phyloP scores from a whole-genome alignment of 2,113 vertebrate genomes.

The Xenopus borealis region DNA sequence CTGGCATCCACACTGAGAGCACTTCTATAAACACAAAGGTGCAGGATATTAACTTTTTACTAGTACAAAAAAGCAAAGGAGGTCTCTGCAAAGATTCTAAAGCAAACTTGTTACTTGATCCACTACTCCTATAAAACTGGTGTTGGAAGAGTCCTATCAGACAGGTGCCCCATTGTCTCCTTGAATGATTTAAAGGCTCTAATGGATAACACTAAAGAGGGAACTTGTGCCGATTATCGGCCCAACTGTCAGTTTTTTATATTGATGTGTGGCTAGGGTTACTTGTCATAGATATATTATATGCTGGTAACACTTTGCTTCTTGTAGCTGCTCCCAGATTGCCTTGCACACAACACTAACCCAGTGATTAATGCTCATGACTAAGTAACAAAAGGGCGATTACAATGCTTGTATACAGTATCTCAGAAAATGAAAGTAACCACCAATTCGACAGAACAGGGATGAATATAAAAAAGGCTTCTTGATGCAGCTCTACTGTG shows the following conservation, averaged over 20 bases:
- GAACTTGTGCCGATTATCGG: background rate
- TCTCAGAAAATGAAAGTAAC: too few relatives aligned
- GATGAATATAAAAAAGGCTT: too few relatives aligned
- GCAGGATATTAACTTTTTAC: conserved; percentile 32
- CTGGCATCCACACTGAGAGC: conserved; percentile 35
- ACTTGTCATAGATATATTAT: conserved; percentile 6
- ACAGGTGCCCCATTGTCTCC: conserved; percentile 20
- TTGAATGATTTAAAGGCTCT: too few relatives aligned
- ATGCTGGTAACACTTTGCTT: too few relatives aligned
- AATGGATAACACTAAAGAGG: too few relatives aligned
- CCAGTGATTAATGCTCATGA: too few relatives aligned
- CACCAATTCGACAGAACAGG: too few relatives aligned
- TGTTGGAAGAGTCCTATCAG: background rate
- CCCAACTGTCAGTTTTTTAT: background rate
- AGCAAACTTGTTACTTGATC: conserved; percentile 10
- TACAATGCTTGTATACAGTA: too few relatives aligned
- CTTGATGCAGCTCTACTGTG: too few relatives aligned
- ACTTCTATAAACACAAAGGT: conserved; percentile 29
- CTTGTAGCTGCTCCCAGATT: too few relatives aligned
- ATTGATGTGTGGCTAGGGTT: conserved; percentile 17
- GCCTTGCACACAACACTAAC: too few relatives aligned
- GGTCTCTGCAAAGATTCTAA: background rate
- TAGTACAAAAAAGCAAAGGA: conserved; percentile 1
- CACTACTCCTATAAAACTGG: background rate
- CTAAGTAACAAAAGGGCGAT: too few relatives aligned